These are phyloP conservation scores for Agonopterix alstromeriana DNA, from an alignment of 2,888 invertebrate genomes.

Conservation along the genomic window DNA sequence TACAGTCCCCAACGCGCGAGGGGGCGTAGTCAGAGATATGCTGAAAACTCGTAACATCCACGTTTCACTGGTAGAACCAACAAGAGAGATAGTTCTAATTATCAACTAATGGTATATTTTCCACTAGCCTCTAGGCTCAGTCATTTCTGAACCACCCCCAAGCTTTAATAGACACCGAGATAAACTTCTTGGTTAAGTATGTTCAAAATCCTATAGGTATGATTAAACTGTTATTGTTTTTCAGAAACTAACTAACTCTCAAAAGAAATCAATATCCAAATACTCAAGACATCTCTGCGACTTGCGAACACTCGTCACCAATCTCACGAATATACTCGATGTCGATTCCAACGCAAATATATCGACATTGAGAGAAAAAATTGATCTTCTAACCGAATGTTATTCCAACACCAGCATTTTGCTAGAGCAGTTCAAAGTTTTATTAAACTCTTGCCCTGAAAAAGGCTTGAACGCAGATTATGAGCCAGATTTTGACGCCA, in stretches of 20 bases:
- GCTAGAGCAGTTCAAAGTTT: conserved; percentile 81
- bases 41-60: too few species aligned
- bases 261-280: conserved; percentile 79
- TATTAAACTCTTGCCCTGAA: conserved; percentile 76
- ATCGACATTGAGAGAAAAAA: conserved; percentile 40
- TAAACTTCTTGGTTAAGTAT: too few species aligned
- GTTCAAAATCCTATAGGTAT: too few species aligned
- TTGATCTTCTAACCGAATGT: conserved; percentile 60
- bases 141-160: too few species aligned
- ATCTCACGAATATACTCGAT: conserved; percentile 46
- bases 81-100: too few species aligned
- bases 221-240: conserved; percentile 27
- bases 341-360: conserved; percentile 43
- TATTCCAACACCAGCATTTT: conserved; percentile 70
- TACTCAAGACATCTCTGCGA: conserved; percentile 76
- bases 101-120: too few species aligned
- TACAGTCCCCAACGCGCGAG: too few species aligned
- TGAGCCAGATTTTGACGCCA: conserved; percentile 52
- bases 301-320: conserved; percentile 66
- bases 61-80: too few species aligned
- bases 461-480: conserved; percentile 25
- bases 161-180: too few species aligned
- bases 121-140: too few species aligned
- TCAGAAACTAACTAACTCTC: conserved; percentile 79
- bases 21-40: too few species aligned